phyloP scores from a whole-genome alignment of 2,797 vertebrate genomes.

The Lutjanus argentimaculatus region DNA sequence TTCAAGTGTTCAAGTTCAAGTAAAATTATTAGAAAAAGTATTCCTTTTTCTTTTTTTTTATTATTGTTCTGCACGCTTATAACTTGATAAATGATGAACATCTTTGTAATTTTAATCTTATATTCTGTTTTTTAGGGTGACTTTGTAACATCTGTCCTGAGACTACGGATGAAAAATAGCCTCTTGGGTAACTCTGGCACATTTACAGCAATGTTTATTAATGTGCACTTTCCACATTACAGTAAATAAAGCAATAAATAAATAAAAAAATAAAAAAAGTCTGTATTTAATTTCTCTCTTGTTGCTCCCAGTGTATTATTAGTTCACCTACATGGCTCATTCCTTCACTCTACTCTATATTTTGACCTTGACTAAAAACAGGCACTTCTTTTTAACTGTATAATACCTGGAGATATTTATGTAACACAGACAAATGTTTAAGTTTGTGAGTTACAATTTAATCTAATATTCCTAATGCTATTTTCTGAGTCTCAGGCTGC shows the following conservation, averaged over 20 bases:
- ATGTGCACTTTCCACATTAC: too few relatives aligned
- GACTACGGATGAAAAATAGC: too few relatives aligned
- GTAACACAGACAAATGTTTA: neutral
- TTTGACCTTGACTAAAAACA: constrained; percentile 46
- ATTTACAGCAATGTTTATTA: too few relatives aligned
- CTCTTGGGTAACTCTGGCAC: too few relatives aligned
- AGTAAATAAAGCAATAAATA: too few relatives aligned
- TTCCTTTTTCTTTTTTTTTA: neutral
- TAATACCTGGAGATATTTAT: neutral
- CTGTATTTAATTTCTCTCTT: neutral
- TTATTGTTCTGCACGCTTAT: too few relatives aligned
- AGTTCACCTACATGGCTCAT: constrained; percentile 14
- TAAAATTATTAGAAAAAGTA: too few relatives aligned
- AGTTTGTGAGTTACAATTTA: neutral
- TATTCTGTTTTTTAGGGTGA: too few relatives aligned
- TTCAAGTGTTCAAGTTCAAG: too few relatives aligned
- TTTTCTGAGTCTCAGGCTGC: constrained; percentile 1
- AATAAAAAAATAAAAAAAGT: neutral
- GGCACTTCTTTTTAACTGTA: neutral
- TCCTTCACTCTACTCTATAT: constrained; percentile 5
- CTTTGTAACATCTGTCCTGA: too few relatives aligned
- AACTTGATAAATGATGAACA: too few relatives aligned
- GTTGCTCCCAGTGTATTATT: constrained; percentile 9
- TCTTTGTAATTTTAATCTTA: too few relatives aligned
- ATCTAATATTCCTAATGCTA: neutral